Base-by-base conservation (phyloP, 1,140 invertebrate species). In the Limonius californicus region DNA sequence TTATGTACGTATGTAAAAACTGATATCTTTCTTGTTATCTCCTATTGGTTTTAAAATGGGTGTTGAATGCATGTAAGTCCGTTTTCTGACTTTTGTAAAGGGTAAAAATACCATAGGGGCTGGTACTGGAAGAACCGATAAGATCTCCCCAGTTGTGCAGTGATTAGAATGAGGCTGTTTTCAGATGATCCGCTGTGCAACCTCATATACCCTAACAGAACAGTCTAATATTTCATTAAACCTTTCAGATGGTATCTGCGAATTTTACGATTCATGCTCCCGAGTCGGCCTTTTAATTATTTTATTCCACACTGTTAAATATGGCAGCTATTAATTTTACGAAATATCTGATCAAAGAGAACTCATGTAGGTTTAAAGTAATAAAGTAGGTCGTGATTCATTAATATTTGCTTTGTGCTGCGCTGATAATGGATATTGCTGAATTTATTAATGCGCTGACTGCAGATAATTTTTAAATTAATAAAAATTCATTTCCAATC, bases 201-300 rank as follows among this genome's bases (percentile, higher is more conserved):
- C 45, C 45, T 50, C 45, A 50, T 50, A 50, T 50, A 50, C 45
- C 45, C 45, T 50, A 50, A 50, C 45, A 50, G 45, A 50, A 50
- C 16, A 50, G n/a, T 50, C 45, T 50, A 50, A 50, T 50, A 50
- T 50, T 50, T 50, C 45, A 50, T 50, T 50, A 50, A 50, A 21
- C 45, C 45, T 50, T 50, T 50, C 45, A 50, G 45, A 50, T 50
- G 4, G 20, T 50, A 50, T 50, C 45, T 50, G 20, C 45, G 12
- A 50, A 19, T 50, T 50, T 50, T 50, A 50, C 45, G 45, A 50
- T 50, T 50, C 45, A 50, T 50, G 45, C 20, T 50, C 45, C 16
- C 45, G 45, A 21, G 15, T 50, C 45, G 45, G 45, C 45, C 45
- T 50, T 50, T 50, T 50, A 50, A 50, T 50, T 50, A 50, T 50